Evolutionary conservation across 2,113 vertebrate genomes (phyloP).

Genomic region (Excalfactoria chinensis): DNA sequence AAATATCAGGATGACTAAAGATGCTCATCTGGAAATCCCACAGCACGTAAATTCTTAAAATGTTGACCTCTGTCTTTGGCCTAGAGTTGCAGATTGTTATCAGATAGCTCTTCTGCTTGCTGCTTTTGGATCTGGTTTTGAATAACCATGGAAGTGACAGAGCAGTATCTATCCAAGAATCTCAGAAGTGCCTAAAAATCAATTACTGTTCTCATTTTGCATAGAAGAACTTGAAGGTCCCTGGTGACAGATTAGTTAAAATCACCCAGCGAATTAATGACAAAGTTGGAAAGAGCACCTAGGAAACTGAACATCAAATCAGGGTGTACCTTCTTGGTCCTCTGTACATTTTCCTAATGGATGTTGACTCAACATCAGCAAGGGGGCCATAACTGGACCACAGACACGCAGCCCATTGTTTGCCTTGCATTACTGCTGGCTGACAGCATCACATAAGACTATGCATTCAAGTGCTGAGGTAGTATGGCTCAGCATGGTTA

Average conservation of each 20-base stretch:
- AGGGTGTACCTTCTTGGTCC: not conserved
- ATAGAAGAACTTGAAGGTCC: not conserved
- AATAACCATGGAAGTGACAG: not conserved
- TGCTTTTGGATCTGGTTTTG: not conserved
- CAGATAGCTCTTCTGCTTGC: not conserved
- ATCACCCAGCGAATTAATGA: not conserved
- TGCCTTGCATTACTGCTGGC: not conserved
- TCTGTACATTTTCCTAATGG: not conserved
- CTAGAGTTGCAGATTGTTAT: not conserved
- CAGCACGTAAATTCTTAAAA: not conserved
- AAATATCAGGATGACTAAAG: not conserved
- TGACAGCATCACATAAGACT: rapidly evolving
- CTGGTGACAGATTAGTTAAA: not conserved
- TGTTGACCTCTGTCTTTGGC: not conserved
- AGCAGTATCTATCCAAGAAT: not conserved
- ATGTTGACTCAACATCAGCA: not conserved
- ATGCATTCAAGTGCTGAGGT: not conserved
- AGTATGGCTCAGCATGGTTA: not conserved
- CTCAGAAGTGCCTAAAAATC: not conserved
- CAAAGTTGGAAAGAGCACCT: not conserved
- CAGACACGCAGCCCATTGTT: not conserved
- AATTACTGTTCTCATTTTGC: not conserved
- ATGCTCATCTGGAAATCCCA: slow-evolving; percentile 11
- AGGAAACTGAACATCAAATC: not conserved
- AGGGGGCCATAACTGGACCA: not conserved